These are phyloP conservation scores for Pristis pectinata DNA, from an alignment of 2,797 vertebrate genomes.

Conservation along the genomic window DNA sequence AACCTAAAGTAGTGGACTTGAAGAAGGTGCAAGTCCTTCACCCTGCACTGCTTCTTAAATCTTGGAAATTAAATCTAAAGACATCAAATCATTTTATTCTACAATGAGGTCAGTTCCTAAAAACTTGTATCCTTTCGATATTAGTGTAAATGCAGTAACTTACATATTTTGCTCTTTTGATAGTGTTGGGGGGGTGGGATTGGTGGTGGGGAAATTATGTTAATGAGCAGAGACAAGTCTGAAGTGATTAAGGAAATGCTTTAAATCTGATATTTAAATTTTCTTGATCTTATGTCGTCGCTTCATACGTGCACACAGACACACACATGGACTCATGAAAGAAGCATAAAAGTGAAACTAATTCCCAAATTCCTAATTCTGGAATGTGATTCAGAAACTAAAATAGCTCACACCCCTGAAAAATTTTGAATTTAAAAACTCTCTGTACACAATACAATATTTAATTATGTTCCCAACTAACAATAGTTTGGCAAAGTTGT, in stretches of 20 bases:
- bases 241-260: background rate
- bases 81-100: background rate
- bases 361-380: background rate
- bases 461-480: background rate
- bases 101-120: background rate
- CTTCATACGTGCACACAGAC: background rate
- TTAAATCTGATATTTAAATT: background rate
- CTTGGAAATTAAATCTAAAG: no score
- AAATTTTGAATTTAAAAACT: background rate
- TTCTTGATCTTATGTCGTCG: background rate
- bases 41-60: no score
- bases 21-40: no score
- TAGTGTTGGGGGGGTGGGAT: background rate
- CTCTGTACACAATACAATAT: background rate
- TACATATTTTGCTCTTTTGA: background rate
- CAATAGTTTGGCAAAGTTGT: background rate
- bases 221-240: background rate
- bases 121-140: background rate
- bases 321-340: background rate
- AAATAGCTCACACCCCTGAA: background rate
- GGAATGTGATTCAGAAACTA: background rate
- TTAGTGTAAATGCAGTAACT: background rate
- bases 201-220: background rate
- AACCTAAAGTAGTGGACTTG: no score
- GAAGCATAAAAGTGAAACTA: background rate